Evolutionary conservation across 37 sponge, comb jelly and placozoan species (phyloP), one percentile per base, ranked within the genome.

Genomic region (Oopsacas minuta): DNA sequence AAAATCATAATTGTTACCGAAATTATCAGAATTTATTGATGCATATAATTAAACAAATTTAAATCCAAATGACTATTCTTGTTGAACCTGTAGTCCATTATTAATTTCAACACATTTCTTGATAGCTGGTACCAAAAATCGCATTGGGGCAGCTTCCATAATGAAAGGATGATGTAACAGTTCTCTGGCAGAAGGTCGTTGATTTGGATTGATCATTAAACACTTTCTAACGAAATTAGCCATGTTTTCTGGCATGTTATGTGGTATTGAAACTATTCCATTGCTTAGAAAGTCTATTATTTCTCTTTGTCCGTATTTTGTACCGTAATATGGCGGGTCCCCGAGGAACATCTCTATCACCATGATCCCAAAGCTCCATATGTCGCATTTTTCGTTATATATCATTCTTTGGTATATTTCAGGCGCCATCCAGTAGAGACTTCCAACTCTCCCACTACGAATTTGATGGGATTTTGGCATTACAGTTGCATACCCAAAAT

Each of bases 401-500:
- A n/a, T 34, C 75, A 61, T 32, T 61, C 75, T 10, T 12, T 61
- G 75, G 75, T 61, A 61, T 25, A 61, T 61, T 61, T 61, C 75
- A 10, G 75, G 75, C 5, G 75, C 75, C 75, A 61, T 61, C 75
- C 75, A 61, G 22, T 61, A 61, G 20, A 61, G 30, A n/a, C 75
- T 61, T 61, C 75, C 75, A 25, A 61, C 75, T 61, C 30, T 61
- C 20, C 75, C 75, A 34, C 75, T 61, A 3, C 75, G 75, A 61
- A 61, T 61, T 10, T 61, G 75, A 61, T n/a, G 28, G 28, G 75
- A 61, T 12, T 61, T 61, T 25, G 75, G 75, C 75, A 61, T 61
- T 10, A 61, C 75, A 61, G 75, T 61, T 61, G 75, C 75, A 61
- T 61, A 61, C 1, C 75, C 75, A n/a, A 61, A 61, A n/a, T 61